A percentile compares a stretch with the other conserved stretches of the same genome.
These are phyloP conservation scores for Typhlomys cinereus DNA, from an alignment of 2,113 vertebrate species.

Conservation along the genomic window DNA sequence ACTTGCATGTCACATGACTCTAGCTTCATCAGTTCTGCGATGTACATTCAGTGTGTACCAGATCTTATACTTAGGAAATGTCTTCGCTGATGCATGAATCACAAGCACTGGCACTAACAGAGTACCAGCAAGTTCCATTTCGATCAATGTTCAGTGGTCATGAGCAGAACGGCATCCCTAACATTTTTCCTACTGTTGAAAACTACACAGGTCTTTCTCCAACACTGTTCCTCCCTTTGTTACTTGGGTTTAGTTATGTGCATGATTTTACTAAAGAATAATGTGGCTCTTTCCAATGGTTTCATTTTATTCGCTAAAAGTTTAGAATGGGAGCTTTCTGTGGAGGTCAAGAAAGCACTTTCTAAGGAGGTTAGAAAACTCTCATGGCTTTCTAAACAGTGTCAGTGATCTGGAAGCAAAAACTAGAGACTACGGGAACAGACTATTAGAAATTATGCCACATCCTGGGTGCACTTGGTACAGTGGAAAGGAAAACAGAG, in stretches of 20 bases:
- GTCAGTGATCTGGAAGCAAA: not conserved
- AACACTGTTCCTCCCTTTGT: accelerated
- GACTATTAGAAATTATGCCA: not conserved
- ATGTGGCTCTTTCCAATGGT: not conserved
- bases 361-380: no score
- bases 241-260: not conserved
- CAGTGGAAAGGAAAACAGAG: not conserved
- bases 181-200: not conserved
- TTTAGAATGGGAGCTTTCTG: not conserved
- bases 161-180: not conserved
- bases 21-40: not conserved
- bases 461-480: not conserved
- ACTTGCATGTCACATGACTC: not conserved
- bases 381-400: not conserved
- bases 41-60: not conserved
- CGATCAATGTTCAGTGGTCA: accelerated
- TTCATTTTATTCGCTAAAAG: not conserved
- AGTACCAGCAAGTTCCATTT: no score
- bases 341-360: not conserved
- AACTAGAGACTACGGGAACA: not conserved
- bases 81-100: not conserved
- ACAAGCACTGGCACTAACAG: accelerated
- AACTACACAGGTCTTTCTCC: not conserved
- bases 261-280: not conserved
- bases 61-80: not conserved